Conservation (phyloP, 1,140 invertebrate genomes). For the Sycobia sp. region DNA sequence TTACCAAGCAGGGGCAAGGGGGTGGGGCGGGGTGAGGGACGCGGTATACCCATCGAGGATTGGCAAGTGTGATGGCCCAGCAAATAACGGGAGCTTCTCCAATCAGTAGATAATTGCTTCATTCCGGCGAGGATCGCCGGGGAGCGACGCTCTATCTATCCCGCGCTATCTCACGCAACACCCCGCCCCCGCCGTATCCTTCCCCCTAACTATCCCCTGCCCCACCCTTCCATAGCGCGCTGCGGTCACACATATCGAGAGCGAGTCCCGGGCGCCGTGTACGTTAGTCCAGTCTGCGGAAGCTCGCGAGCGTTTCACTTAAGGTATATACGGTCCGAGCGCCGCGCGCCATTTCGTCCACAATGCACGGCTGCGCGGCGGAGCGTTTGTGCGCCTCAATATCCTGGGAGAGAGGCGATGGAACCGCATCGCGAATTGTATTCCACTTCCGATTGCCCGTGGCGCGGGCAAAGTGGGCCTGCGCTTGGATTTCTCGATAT, state of each 20-base stretch:
- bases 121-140: slow-evolving; percentile 35
- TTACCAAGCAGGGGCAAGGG: slow-evolving; percentile 39
- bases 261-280: not conserved
- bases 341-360: not conserved
- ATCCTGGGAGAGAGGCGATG: not conserved
- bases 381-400: not conserved
- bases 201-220: not conserved
- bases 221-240: not conserved
- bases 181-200: not conserved
- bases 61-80: slow-evolving; percentile 29
- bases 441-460: no score
- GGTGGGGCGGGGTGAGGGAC: no score
- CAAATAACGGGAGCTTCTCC: slow-evolving; percentile 37
- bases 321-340: not conserved
- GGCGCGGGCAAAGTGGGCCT: no score
- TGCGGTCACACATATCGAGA: no score
- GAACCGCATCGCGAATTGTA: no score
- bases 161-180: no score
- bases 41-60: slow-evolving; percentile 7
- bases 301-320: not conserved
- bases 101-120: slow-evolving; percentile 50
- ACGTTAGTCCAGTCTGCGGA: not conserved
- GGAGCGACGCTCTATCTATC: no score
- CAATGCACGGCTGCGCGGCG: not conserved
- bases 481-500: no score